Conservation (phyloP, 64 coral and sea anemone genomes). For the Pachyseris speciosa region DNA sequence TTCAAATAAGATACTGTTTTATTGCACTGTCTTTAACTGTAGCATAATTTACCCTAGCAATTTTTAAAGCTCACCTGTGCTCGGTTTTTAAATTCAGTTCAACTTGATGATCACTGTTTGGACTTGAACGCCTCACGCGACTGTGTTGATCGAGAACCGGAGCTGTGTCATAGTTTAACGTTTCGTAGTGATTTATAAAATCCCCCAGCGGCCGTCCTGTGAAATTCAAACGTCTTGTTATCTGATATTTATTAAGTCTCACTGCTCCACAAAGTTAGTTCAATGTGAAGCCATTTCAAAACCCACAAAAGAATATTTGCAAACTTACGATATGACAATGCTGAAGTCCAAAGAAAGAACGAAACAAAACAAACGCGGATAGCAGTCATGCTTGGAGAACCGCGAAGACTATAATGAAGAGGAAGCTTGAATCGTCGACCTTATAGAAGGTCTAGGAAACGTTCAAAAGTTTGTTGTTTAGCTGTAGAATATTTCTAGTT, state of each 20-base stretch:
- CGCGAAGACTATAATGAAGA: not conserved
- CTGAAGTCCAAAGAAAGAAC: not conserved
- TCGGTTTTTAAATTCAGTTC: conserved; percentile 79
- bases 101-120: conserved; percentile 27
- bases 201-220: conserved; percentile 73
- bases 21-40: not conserved
- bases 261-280: not conserved
- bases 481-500: not conserved
- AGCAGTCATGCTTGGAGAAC: conserved; percentile 9
- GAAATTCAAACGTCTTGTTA: conserved; percentile 24
- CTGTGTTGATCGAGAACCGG: conserved; percentile 62
- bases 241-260: not conserved
- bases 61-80: conserved; percentile 63
- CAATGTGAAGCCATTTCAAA: not conserved
- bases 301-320: not conserved
- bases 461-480: not conserved
- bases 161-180: conserved; percentile 69
- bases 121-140: conserved; percentile 70
- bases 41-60: not conserved
- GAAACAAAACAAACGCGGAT: conserved; percentile 3
- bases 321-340: conserved; percentile 37
- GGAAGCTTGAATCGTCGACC: not conserved
- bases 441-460: not conserved
- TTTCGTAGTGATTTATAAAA: conserved; percentile 81
- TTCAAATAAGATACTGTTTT: not conserved